Base-by-base conservation (phyloP, 2,113 vertebrate genomes). In the Sander lucioperca region DNA sequence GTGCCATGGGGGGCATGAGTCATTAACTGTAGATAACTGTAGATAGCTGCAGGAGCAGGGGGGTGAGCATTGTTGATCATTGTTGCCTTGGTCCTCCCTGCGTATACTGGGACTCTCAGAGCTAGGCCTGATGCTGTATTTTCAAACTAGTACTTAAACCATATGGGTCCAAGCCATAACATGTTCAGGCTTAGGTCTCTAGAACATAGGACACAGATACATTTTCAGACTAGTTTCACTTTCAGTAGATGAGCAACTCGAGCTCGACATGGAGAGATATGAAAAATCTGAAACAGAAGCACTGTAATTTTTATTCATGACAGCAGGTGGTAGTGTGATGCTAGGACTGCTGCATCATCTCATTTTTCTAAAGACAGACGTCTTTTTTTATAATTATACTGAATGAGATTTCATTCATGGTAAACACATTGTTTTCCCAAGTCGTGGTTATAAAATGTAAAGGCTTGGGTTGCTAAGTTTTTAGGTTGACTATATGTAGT, bases 141-240 rank as follows among this genome's bases (percentile, higher is more conserved):
- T 90, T 93, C 81, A 89, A 90, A 91, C 85, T 89, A 95, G 93
- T 93, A 95, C 94, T 96, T 95, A 93, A 94, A 92, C 84, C 83
- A 89, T 62, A 80, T 82, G 88, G 92, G 91, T 92, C 86, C 88
- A 89, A 91, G 91, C 88, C 89, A 86, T 85, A 82, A 75, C 79
- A 57, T 73, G 89, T 87, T 63, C 83, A 73, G 81, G 86, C 85
- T 87, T 89, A 23, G 85, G 82, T 89, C 84, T 85, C 80, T n/a
- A 65, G 64, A 82, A 82, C 77, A 54, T 68, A 72, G 30, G 85
- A 53, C 59, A 77, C 51, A 63, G 27, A 86, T 47, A 45, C 53
- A 73, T 86, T 83, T 90, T 79, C 75, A 51, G 63, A 59, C 67
- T 51, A 58, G 64, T 76, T 85, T 84, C 68, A 84, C 74, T 84